Conservation (phyloP, 2,113 vertebrate species). For the Ictalurus furcatus region DNA sequence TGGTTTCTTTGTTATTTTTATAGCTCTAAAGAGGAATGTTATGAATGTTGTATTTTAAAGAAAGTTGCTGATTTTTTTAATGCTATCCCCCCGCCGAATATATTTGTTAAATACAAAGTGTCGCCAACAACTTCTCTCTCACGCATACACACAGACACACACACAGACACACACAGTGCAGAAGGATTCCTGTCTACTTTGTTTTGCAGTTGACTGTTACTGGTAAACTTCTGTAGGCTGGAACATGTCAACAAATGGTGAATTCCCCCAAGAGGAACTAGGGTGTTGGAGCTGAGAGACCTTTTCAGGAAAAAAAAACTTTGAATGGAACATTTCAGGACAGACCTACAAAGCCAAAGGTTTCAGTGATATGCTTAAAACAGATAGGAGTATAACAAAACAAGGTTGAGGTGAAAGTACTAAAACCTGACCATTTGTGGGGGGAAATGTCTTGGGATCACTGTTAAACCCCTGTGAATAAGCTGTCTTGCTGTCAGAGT, state of each 20-base stretch:
- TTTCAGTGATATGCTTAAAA: neutral
- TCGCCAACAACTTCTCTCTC: neutral
- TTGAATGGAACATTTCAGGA: neutral
- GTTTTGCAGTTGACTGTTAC: neutral
- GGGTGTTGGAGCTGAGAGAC: neutral
- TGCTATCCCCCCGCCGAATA: no score
- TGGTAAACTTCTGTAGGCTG: constrained; percentile 13
- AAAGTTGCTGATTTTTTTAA: neutral
- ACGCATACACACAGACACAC: neutral
- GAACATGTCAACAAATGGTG: neutral
- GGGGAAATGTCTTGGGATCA: neutral
- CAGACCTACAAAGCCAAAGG: neutral
- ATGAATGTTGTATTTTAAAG: neutral
- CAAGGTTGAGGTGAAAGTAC: neutral
- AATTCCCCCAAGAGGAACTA: neutral
- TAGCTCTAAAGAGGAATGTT: neutral
- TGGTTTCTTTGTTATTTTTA: neutral
- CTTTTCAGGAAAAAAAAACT: neutral
- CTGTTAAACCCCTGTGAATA: neutral
- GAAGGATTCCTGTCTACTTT: neutral
- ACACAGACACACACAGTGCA: neutral
- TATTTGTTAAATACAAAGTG: neutral
- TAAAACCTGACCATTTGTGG: neutral
- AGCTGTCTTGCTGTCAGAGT: neutral
- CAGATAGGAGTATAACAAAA: neutral